Evolutionary conservation across 2,113 vertebrate species (phyloP).

Genomic region (Centrocercus urophasianus): DNA sequence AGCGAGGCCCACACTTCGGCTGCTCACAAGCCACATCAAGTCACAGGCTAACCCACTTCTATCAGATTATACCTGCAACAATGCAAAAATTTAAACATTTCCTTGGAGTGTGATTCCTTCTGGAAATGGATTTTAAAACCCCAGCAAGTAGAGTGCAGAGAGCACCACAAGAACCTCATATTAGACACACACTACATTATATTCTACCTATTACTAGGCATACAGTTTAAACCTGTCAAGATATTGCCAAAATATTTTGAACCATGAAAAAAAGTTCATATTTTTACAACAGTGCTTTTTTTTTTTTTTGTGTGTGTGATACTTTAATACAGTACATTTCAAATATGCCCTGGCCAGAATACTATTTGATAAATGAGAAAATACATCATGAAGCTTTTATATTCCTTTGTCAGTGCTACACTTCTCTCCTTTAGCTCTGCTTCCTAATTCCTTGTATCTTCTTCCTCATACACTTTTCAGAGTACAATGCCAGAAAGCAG

Average conservation of each 20-base stretch:
- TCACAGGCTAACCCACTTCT: background rate
- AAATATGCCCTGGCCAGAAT: background rate
- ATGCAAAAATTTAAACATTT: background rate
- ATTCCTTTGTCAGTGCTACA: background rate
- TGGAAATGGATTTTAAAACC: background rate
- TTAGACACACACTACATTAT: background rate
- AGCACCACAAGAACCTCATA: fast-evolving
- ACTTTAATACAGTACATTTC: background rate
- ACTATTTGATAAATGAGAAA: background rate
- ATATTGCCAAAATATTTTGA: fast-evolving
- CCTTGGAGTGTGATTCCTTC: background rate
- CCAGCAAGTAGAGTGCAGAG: background rate
- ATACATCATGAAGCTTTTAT: background rate
- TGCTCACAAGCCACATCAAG: background rate
- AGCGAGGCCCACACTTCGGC: fast-evolving
- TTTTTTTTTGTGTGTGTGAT: background rate
- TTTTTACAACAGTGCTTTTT: background rate
- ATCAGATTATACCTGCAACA: background rate
- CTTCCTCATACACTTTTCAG: background rate
- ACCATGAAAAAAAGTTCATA: background rate
- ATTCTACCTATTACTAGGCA: background rate
- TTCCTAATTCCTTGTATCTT: background rate
- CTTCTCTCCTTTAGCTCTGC: background rate
- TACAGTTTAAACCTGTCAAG: background rate
- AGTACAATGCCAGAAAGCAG: background rate